phyloP scores from a whole-genome alignment of 1,140 invertebrate species.

The Lepeophtheirus salmonis region DNA sequence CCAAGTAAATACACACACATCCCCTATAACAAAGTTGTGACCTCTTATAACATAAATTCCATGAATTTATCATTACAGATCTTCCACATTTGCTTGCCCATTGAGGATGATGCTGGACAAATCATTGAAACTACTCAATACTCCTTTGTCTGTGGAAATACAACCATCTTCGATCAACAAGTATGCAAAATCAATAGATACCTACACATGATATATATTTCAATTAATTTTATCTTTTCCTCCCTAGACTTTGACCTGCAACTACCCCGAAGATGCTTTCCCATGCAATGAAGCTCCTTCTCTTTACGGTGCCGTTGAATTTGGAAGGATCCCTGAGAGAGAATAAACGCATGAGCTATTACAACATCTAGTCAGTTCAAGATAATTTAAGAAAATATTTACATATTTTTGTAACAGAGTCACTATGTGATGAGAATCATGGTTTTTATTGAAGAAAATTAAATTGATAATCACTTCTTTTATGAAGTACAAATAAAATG shows the following conservation, averaged over 20 bases:
- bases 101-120: constrained; percentile 32
- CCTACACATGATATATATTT: too few relatives aligned
- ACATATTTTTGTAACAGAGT: too few relatives aligned
- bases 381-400: too few relatives aligned
- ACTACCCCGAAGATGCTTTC: constrained; percentile 24
- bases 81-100: constrained; percentile 24
- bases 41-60: background rate
- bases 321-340: constrained; percentile 19
- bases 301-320: constrained; percentile 22
- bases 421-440: too few relatives aligned
- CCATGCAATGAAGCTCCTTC: constrained; percentile 23
- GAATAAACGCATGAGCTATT: too few relatives aligned
- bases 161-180: constrained; percentile 26
- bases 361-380: too few relatives aligned
- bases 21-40: background rate
- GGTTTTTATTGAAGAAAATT: too few relatives aligned
- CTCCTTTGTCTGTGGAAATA: constrained; percentile 26
- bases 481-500: too few relatives aligned
- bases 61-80: constrained; percentile 16
- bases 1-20: constrained; percentile 8
- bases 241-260: constrained; percentile 26
- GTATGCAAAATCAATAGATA: too few relatives aligned
- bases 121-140: constrained; percentile 29
- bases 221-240: too few relatives aligned
- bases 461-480: too few relatives aligned